phyloP scores from a whole-genome alignment of 2,113 vertebrate genomes.

The Antigone vipio region DNA sequence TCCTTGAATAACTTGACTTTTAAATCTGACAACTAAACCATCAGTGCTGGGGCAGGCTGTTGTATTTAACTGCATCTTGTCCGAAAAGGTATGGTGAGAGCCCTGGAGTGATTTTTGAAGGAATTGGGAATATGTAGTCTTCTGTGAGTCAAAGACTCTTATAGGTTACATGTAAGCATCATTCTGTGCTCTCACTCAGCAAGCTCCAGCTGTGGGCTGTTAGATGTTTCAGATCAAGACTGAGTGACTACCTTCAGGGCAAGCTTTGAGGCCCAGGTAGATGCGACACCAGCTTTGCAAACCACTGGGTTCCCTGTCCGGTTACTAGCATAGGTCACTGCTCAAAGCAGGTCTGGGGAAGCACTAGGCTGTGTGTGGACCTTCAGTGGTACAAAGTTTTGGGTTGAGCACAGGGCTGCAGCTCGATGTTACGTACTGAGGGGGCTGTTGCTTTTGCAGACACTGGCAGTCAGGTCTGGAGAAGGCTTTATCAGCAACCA shows the following conservation, averaged over 20 bases:
- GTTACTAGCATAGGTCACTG: background rate
- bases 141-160: background rate
- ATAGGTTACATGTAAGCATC: background rate
- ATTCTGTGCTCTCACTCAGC: background rate
- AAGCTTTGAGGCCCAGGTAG: background rate
- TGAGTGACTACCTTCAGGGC: background rate
- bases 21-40: background rate
- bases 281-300: background rate
- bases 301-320: background rate
- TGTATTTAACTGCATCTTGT: background rate
- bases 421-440: background rate
- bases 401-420: background rate
- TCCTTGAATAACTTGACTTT: background rate
- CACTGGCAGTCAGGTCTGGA: background rate
- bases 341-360: background rate
- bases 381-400: background rate
- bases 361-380: accelerated
- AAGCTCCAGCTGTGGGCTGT: background rate
- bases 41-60: background rate
- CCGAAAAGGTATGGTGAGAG: background rate
- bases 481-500: background rate
- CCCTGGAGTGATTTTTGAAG: background rate
- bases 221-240: background rate
- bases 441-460: background rate
- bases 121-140: background rate